A percentile compares a stretch with the other conserved stretches of the same genome.
Conservation (phyloP, 2,113 vertebrate species). For the Seriola quinqueradiata region DNA sequence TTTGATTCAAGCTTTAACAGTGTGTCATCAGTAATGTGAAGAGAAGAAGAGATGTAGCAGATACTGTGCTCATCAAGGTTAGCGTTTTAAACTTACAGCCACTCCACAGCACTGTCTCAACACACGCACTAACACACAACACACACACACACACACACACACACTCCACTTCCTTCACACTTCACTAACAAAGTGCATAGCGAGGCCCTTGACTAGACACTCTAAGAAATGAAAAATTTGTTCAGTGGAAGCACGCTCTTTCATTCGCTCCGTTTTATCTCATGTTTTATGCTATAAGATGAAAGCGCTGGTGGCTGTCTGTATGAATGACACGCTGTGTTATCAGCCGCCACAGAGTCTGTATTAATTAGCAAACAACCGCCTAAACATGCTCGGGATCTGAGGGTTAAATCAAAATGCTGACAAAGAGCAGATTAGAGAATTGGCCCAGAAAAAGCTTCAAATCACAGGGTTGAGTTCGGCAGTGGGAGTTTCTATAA, state of each 20-base stretch:
- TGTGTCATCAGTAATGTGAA: neutral
- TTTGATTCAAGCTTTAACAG: neutral
- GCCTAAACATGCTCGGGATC: constrained; percentile 62
- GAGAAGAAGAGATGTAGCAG: neutral
- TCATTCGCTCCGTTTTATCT: constrained; percentile 46
- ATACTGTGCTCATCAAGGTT: neutral
- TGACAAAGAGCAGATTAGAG: constrained; percentile 68
- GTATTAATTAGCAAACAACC: constrained; percentile 70
- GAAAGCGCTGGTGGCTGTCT: constrained; percentile 60
- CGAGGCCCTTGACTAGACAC: constrained; percentile 42
- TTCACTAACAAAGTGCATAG: constrained; percentile 6
- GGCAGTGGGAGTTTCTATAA: constrained; percentile 56
- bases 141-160: neutral
- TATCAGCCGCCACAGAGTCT: constrained; percentile 58
- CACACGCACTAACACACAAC: no score
- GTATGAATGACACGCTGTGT: constrained; percentile 61
- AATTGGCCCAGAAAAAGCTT: constrained; percentile 55
- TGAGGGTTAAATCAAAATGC: constrained; percentile 69
- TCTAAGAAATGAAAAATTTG: constrained; percentile 41
- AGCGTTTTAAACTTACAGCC: neutral
- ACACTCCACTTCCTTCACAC: constrained; percentile 5
- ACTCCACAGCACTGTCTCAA: constrained; percentile 9
- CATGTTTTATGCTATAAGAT: constrained; percentile 56
- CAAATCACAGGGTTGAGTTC: constrained; percentile 49
- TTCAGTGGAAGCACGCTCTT: constrained; percentile 31